Evolutionary conservation across 2,888 invertebrate species (phyloP).

Genomic region (Neria commutata): DNA sequence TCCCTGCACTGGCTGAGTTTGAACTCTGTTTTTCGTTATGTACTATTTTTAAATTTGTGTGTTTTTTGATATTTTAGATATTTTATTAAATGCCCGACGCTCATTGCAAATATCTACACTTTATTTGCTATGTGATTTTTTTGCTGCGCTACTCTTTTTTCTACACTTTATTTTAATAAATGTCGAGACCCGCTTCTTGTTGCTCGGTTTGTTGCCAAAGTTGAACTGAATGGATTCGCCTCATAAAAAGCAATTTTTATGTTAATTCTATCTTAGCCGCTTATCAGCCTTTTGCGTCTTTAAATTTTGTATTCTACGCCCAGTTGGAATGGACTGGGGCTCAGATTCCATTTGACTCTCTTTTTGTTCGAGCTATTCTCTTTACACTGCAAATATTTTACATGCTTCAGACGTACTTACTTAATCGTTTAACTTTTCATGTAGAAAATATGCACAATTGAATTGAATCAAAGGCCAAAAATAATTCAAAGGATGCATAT

Average conservation of each 20-base stretch:
- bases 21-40: background rate
- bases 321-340: too few species aligned
- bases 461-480: too few species aligned
- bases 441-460: too few species aligned
- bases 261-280: constrained; percentile 25
- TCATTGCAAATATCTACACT: background rate
- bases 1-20: background rate
- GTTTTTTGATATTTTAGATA: background rate
- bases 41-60: background rate
- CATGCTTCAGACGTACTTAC: too few species aligned
- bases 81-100: background rate
- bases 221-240: background rate
- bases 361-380: too few species aligned
- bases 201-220: background rate
- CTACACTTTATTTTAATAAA: background rate
- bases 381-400: too few species aligned
- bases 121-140: background rate
- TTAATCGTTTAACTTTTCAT: too few species aligned
- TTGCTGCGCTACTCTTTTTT: background rate
- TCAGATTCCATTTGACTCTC: too few species aligned
- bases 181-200: background rate
- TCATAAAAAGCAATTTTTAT: constrained; percentile 5
- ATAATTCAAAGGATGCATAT: too few species aligned
- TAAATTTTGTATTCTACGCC: too few species aligned
- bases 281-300: too few species aligned